phyloP scores from a whole-genome alignment of 2,888 invertebrate species.

The Antheraea assamensis region DNA sequence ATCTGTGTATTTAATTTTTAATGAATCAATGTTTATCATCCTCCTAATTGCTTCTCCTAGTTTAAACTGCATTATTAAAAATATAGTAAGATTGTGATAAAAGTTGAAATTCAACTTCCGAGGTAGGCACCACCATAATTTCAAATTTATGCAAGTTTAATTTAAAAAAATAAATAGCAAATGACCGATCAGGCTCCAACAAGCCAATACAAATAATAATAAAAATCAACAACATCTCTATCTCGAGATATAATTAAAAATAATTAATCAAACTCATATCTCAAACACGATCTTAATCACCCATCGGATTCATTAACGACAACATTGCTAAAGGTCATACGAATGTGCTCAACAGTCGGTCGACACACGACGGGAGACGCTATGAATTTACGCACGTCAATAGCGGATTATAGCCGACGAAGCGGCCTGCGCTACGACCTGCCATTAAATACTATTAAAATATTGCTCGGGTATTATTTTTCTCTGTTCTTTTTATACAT shows the following conservation, averaged over 20 bases:
- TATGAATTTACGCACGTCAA: slow-evolving; percentile 76
- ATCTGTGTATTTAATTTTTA: no score
- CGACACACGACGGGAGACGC: slow-evolving; percentile 56
- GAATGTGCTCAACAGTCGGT: slow-evolving; percentile 31
- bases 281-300: slow-evolving; percentile 37
- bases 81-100: no score
- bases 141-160: no score
- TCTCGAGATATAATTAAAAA: background rate
- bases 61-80: no score
- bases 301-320: slow-evolving; percentile 44
- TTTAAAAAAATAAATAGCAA: no score
- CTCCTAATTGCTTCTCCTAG: no score
- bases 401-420: slow-evolving; percentile 76
- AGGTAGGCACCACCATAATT: no score
- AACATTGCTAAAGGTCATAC: slow-evolving; percentile 59
- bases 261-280: slow-evolving; percentile 10
- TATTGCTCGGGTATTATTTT: slow-evolving; percentile 73
- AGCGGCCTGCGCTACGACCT: slow-evolving; percentile 68
- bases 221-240: slow-evolving; percentile 4
- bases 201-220: background rate
- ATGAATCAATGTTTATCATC: no score
- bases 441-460: slow-evolving; percentile 81
- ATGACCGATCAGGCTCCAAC: background rate
- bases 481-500: slow-evolving; percentile 74
- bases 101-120: no score